Evolutionary conservation across 2,797 vertebrate species (phyloP).

Genomic region (Sebastes nivosus): DNA sequence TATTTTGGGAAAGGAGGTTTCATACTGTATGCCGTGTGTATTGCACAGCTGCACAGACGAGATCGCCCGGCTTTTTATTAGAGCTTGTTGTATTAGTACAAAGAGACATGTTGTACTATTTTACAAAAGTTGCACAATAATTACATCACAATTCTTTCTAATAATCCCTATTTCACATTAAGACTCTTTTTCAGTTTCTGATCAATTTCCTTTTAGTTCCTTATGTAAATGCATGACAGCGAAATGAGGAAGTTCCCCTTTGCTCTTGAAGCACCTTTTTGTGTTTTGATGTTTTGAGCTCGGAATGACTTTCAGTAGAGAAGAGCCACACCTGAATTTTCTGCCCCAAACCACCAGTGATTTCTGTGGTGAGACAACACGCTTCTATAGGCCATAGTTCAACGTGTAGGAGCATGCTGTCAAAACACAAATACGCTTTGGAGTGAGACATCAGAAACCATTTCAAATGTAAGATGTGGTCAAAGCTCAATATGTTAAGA

Average conservation of each 20-base stretch:
- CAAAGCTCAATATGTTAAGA: not conserved
- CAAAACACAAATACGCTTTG: not conserved
- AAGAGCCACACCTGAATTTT: fast-evolving
- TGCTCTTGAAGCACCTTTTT: not conserved
- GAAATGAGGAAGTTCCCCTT: conserved; percentile 30
- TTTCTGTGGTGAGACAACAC: not conserved
- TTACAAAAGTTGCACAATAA: not conserved
- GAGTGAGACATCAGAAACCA: conserved; percentile 6
- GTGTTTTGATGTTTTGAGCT: conserved; percentile 10
- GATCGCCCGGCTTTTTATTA: not conserved
- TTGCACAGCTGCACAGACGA: not conserved
- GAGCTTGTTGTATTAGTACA: not conserved
- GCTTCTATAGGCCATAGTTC: not conserved
- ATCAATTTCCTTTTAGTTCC: not conserved
- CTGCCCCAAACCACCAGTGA: fast-evolving
- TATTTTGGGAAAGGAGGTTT: conserved; percentile 4
- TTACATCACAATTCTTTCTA: not conserved
- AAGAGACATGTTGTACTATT: not conserved
- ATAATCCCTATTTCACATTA: not conserved
- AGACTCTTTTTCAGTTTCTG: not conserved
- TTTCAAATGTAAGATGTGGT: conserved; percentile 11
- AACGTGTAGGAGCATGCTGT: not conserved
- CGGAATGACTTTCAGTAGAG: conserved; percentile 3
- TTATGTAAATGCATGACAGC: not conserved
- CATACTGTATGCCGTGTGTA: not conserved